phyloP scores from a whole-genome alignment of 2,888 invertebrate genomes.

The Polydrusus pterygomalis region DNA sequence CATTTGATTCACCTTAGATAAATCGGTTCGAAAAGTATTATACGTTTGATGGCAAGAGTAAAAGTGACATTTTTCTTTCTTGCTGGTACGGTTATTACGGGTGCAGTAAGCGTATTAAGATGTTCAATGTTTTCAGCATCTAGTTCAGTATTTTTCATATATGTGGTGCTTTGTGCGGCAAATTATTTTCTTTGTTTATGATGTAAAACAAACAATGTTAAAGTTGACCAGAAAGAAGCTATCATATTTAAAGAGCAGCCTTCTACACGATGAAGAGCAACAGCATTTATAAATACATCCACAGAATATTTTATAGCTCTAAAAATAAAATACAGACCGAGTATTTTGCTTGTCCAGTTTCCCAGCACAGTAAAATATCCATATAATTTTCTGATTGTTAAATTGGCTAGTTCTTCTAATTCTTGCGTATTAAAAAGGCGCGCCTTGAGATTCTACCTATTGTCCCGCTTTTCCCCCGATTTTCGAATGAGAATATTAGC shows the following conservation, averaged over 20 bases:
- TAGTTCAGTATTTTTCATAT: not conserved
- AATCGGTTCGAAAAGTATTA: too few species aligned
- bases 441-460: not conserved
- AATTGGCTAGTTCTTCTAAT: not conserved
- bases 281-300: not conserved
- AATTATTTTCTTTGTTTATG: too few species aligned
- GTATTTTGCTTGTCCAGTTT: too few species aligned
- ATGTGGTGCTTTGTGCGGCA: not conserved
- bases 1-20: too few species aligned
- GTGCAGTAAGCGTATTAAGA: not conserved
- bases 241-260: not conserved
- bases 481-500: conserved; percentile 2
- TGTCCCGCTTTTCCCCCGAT: too few species aligned
- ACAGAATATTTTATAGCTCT: too few species aligned
- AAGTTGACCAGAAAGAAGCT: too few species aligned
- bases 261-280: not conserved
- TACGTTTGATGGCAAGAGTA: not conserved
- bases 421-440: not conserved
- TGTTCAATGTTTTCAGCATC: not conserved
- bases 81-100: not conserved
- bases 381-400: too few species aligned
- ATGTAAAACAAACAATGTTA: too few species aligned
- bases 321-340: too few species aligned
- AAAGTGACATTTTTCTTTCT: not conserved
- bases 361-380: too few species aligned